Conservation (phyloP, 2,888 invertebrate genomes). For the Strigamia crassipes region DNA sequence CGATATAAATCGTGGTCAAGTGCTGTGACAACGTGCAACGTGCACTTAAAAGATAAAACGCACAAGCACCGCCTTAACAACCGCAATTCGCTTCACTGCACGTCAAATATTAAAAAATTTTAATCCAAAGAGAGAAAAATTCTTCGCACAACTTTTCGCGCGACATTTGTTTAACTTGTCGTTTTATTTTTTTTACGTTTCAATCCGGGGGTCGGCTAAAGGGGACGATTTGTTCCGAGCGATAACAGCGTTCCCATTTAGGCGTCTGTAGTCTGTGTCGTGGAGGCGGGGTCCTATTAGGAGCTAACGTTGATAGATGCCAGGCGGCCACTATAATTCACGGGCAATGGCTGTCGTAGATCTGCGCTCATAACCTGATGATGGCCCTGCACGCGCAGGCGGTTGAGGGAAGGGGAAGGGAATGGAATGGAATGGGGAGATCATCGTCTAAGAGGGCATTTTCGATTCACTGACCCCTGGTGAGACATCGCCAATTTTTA, state of each 20-base stretch:
- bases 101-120: background rate
- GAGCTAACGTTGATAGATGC: constrained; percentile 31
- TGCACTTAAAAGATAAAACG: constrained; percentile 2
- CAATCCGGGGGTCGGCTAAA: background rate
- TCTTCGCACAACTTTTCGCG: background rate
- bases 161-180: background rate
- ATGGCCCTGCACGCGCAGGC: constrained; percentile 22
- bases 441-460: background rate
- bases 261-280: constrained; percentile 31
- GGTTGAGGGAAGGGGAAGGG: constrained; percentile 20
- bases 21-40: background rate
- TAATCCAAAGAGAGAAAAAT: background rate
- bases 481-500: background rate
- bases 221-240: constrained; percentile 13
- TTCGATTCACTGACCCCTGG: constrained; percentile 1
- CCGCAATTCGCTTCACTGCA: constrained; percentile 14
- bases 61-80: background rate
- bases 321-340: background rate
- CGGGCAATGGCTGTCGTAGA: constrained; percentile 43
- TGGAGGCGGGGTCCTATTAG: constrained; percentile 38
- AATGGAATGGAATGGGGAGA: background rate
- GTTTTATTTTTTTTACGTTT: background rate
- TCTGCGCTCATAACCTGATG: constrained; percentile 44
- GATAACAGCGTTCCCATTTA: constrained; percentile 32
- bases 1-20: background rate